A percentile compares a stretch with the other conserved stretches of the same genome.
These are phyloP conservation scores for Cylas formicarius DNA, from an alignment of 1,140 invertebrate genomes.

Conservation along the genomic window DNA sequence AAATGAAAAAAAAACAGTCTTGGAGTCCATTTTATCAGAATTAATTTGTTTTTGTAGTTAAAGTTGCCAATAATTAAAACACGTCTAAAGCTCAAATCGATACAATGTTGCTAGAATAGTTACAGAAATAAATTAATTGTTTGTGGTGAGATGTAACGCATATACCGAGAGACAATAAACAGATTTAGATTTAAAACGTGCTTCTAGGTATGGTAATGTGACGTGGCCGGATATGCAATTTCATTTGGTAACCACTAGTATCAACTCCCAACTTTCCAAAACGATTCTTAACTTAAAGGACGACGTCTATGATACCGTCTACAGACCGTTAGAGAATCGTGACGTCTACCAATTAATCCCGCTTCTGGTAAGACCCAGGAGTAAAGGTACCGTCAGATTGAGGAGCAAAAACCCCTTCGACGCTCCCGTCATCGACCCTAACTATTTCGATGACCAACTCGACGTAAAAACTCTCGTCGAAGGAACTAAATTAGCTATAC, in stretches of 20 bases:
- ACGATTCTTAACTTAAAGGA: constrained; percentile 79
- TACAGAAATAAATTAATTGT: too few species aligned
- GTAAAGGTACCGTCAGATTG: constrained; percentile 68
- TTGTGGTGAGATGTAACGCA: too few species aligned
- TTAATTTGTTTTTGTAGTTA: too few species aligned
- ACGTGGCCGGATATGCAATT: constrained; percentile 80
- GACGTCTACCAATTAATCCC: constrained; percentile 82
- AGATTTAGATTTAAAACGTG: neutral
- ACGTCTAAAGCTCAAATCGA: too few species aligned
- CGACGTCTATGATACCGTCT: constrained; percentile 69
- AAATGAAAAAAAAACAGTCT: too few species aligned
- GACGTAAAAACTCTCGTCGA: constrained; percentile 74
- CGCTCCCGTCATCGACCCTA: constrained; percentile 80
- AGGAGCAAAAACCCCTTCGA: constrained; percentile 72
- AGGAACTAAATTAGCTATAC: constrained; percentile 64
- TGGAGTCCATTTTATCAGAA: too few species aligned
- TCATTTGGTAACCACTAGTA: constrained; percentile 79
- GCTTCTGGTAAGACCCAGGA: constrained; percentile 69
- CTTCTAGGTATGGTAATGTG: constrained; percentile 44
- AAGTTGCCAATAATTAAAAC: too few species aligned
- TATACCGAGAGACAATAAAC: too few species aligned
- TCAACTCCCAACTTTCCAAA: constrained; percentile 69
- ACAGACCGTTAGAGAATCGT: constrained; percentile 54
- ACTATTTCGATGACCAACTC: constrained; percentile 72
- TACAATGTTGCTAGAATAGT: too few species aligned